A percentile compares a stretch with the other conserved stretches of the same genome.
These are phyloP conservation scores for Octopus sinensis DNA, from an alignment of 1,140 invertebrate genomes.

Conservation along the genomic window DNA sequence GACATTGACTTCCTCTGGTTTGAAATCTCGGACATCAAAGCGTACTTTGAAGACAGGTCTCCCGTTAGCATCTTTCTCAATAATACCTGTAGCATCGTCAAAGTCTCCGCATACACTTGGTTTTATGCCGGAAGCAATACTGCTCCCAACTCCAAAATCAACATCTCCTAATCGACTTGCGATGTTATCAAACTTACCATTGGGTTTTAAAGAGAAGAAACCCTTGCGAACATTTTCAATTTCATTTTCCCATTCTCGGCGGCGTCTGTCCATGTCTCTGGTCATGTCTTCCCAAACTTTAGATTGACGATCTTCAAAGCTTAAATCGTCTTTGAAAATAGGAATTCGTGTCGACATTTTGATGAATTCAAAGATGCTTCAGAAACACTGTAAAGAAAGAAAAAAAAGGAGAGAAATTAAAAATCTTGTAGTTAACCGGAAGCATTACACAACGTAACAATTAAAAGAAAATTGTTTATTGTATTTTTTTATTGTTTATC, in stretches of 20 bases:
- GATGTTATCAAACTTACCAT: background rate
- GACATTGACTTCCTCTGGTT: conserved; percentile 50
- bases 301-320: conserved; percentile 51
- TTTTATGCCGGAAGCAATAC: background rate
- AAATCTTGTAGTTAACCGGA: too few relatives aligned
- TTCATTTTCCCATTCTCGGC: conserved; percentile 55
- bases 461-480: too few relatives aligned
- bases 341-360: conserved; percentile 49
- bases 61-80: conserved; percentile 47
- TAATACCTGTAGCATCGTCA: conserved; percentile 33
- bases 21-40: conserved; percentile 49
- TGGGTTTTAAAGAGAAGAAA: conserved; percentile 51
- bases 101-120: background rate
- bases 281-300: conserved; percentile 54
- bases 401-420: too few relatives aligned
- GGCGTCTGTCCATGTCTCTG: conserved; percentile 47
- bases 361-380: background rate
- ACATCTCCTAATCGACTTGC: conserved; percentile 20
- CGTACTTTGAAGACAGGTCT: conserved; percentile 43
- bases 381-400: too few relatives aligned
- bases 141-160: conserved; percentile 30
- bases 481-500: too few relatives aligned
- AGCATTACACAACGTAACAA: too few relatives aligned
- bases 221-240: conserved; percentile 54
- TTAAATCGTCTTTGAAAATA: conserved; percentile 46